These are phyloP conservation scores for Agonopterix arenella DNA, from an alignment of 2,888 invertebrate species.

Conservation along the genomic window DNA sequence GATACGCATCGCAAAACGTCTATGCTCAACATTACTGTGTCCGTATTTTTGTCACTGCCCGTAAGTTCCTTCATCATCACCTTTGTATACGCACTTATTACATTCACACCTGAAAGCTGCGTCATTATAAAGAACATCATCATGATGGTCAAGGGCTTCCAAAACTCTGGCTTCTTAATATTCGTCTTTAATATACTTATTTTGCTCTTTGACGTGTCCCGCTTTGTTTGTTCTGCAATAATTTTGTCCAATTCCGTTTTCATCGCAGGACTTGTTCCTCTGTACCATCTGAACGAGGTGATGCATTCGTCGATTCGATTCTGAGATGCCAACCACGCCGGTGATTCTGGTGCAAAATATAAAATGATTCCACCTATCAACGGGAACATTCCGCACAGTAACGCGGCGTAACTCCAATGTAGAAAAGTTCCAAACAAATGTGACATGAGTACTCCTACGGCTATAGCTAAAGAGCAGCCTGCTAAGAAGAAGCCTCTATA, in stretches of 20 bases:
- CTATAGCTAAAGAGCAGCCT: constrained; percentile 77
- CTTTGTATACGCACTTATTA: constrained; percentile 83
- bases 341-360: constrained; percentile 81
- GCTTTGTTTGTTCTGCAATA: constrained; percentile 53
- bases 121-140: constrained; percentile 80
- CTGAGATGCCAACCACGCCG: constrained; percentile 81
- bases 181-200: constrained; percentile 47
- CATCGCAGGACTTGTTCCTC: constrained; percentile 69
- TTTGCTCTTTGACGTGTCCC: constrained; percentile 43
- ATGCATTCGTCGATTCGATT: constrained; percentile 77
- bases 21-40: constrained; percentile 80
- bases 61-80: constrained; percentile 79
- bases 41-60: constrained; percentile 67
- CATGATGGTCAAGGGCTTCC: constrained; percentile 79
- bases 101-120: constrained; percentile 83
- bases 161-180: constrained; percentile 74
- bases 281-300: constrained; percentile 77
- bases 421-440: constrained; percentile 81
- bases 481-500: constrained; percentile 80
- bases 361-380: constrained; percentile 70
- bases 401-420: constrained; percentile 76
- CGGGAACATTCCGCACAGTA: constrained; percentile 74
- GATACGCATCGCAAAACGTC: constrained; percentile 79
- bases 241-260: constrained; percentile 69
- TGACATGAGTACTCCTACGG: constrained; percentile 79